Evolutionary conservation across 1,140 invertebrate species (phyloP).

Genomic region (Paramacrobiotus metropolitanus): DNA sequence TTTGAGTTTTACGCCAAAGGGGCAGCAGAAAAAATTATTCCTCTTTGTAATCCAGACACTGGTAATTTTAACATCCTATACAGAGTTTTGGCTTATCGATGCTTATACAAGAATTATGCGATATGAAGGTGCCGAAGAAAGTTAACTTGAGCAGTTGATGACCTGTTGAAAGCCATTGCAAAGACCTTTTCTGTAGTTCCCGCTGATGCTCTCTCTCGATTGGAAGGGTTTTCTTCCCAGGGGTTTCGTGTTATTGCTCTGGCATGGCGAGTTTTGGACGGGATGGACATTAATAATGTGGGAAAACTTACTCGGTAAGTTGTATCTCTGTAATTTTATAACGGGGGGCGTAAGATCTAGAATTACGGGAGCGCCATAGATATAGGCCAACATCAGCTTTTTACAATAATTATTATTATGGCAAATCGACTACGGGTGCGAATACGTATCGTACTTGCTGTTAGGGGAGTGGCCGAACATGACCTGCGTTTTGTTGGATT

Average conservation of each 20-base stretch:
- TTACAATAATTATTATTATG: too few relatives aligned
- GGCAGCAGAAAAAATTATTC: constrained; percentile 64
- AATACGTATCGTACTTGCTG: too few relatives aligned
- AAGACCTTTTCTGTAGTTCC: constrained; percentile 31
- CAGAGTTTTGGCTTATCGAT: too few relatives aligned
- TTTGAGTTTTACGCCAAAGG: constrained; percentile 37
- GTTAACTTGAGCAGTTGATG: too few relatives aligned
- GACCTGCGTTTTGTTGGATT: constrained; percentile 65
- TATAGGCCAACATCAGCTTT: too few relatives aligned
- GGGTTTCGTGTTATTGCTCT: constrained; percentile 71
- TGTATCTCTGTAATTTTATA: too few relatives aligned
- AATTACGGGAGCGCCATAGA: too few relatives aligned
- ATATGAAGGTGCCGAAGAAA: background rate
- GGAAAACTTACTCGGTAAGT: too few relatives aligned
- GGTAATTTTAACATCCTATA: constrained; percentile 21
- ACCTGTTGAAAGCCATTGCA: too few relatives aligned
- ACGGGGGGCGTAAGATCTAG: too few relatives aligned
- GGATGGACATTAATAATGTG: too few relatives aligned
- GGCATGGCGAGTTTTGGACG: constrained; percentile 31
- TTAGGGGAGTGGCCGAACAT: constrained; percentile 41
- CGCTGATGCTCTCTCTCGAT: constrained; percentile 34
- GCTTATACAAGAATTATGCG: background rate
- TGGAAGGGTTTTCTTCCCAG: constrained; percentile 53
- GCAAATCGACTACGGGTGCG: too few relatives aligned
- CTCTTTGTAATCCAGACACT: constrained; percentile 36